Percentiles rank a stretch among this genome's conserved stretches.
Evolutionary conservation across 1,140 invertebrate species (phyloP).

Genomic region (Triops cancriformis): DNA sequence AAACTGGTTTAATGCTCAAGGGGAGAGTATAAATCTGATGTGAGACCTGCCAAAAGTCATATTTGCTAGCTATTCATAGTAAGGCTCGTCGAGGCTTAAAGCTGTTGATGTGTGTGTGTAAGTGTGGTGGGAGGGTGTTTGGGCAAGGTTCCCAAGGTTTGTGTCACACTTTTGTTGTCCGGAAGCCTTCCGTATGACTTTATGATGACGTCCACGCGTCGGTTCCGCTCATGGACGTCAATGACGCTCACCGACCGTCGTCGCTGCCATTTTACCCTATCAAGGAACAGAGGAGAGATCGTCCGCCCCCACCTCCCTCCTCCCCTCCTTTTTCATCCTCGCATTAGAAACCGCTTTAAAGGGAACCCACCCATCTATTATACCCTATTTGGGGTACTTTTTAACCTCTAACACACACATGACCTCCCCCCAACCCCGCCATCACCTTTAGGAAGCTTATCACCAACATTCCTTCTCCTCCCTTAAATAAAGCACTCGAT

Average conservation of each 20-base stretch:
- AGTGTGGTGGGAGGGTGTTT: conserved; percentile 6
- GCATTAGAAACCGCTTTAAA: conserved; percentile 10
- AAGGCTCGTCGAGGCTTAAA: neutral
- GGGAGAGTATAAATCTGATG: neutral
- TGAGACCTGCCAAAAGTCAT: conserved; percentile 10
- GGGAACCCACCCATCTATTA: neutral
- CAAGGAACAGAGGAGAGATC: neutral
- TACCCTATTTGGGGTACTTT: neutral
- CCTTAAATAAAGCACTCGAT: neutral
- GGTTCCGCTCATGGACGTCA: neutral
- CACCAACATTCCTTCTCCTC: neutral
- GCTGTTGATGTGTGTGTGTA: conserved; percentile 7
- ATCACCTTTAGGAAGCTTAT: neutral
- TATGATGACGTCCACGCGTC: conserved; percentile 9
- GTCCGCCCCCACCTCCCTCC: neutral
- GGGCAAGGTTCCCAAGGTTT: conserved; percentile 12
- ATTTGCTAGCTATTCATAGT: conserved; percentile 14
- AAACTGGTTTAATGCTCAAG: neutral
- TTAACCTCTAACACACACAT: neutral
- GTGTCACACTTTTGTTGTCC: neutral
- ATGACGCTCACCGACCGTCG: neutral
- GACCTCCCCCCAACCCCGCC: neutral
- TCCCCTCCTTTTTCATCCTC: neutral
- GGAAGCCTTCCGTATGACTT: conserved; percentile 12
- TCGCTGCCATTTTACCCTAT: neutral